Evolutionary conservation across 2,113 vertebrate species (phyloP).

Genomic region (Xenus cinereus): DNA sequence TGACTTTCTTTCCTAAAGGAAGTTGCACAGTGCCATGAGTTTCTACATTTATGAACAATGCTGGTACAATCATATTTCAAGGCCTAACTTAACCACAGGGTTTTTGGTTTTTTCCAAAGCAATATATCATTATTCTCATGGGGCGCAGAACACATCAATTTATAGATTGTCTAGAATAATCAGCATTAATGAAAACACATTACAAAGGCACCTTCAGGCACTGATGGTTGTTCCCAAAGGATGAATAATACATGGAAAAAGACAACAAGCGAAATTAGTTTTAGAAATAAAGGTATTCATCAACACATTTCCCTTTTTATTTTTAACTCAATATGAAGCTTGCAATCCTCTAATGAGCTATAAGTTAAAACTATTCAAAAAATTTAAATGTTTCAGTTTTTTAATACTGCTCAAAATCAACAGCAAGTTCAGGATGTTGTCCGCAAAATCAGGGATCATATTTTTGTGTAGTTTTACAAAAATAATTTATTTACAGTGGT

Average conservation of each 20-base stretch:
- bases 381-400: not conserved
- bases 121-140: not conserved
- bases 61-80: not conserved
- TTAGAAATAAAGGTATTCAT: not conserved
- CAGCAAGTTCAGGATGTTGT: not conserved
- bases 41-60: not conserved
- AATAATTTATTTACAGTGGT: not conserved
- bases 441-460: not conserved
- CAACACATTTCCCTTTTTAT: not conserved
- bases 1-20: not conserved
- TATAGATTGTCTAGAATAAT: not conserved
- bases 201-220: not conserved
- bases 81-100: not conserved
- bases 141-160: not conserved
- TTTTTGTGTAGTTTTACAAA: not conserved
- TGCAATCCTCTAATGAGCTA: not conserved
- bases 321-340: conserved; percentile 27
- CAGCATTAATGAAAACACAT: not conserved
- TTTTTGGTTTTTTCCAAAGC: not conserved
- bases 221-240: not conserved
- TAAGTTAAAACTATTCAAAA: not conserved
- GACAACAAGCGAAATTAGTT: not conserved
- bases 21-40: not conserved
- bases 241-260: conserved; percentile 22
- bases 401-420: not conserved